Evolutionary conservation across 1,140 invertebrate species (phyloP).

Genomic region (Drosophila equinoxialis): DNA sequence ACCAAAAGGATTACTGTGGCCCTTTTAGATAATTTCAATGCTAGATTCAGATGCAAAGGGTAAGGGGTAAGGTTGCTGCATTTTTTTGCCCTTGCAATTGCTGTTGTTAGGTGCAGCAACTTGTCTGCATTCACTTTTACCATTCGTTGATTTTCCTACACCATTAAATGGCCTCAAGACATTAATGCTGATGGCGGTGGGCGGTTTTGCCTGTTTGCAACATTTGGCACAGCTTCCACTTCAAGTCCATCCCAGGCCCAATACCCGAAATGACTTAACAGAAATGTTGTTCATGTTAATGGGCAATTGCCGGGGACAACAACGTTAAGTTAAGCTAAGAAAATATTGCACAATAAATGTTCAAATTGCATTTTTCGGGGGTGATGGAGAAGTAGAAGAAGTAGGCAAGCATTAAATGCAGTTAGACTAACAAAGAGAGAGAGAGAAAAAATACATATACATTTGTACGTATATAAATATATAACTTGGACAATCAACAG

Average conservation of each 20-base stretch:
- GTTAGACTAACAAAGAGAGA: neutral
- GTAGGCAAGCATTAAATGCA: neutral
- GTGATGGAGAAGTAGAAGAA: constrained; percentile 2
- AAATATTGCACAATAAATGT: constrained; percentile 73
- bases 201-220: constrained; percentile 21
- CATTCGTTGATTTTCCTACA: constrained; percentile 11
- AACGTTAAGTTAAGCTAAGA: constrained; percentile 49
- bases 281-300: constrained; percentile 71
- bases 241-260: constrained; percentile 22
- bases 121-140: constrained; percentile 7
- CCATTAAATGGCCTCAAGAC: constrained; percentile 15
- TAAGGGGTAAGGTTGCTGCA: no score
- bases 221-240: constrained; percentile 31
- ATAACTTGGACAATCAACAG: constrained; percentile 66
- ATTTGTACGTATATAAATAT: neutral
- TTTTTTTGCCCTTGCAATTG: neutral
- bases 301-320: constrained; percentile 50
- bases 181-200: constrained; percentile 3
- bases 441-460: constrained; percentile 2
- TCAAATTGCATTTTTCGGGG: constrained; percentile 58
- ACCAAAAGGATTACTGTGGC: no score
- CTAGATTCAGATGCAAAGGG: no score
- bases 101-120: neutral
- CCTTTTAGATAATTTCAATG: no score
- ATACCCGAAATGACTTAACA: constrained; percentile 61